phyloP scores from a whole-genome alignment of 2,113 vertebrate species.

The Pampusana beccarii region DNA sequence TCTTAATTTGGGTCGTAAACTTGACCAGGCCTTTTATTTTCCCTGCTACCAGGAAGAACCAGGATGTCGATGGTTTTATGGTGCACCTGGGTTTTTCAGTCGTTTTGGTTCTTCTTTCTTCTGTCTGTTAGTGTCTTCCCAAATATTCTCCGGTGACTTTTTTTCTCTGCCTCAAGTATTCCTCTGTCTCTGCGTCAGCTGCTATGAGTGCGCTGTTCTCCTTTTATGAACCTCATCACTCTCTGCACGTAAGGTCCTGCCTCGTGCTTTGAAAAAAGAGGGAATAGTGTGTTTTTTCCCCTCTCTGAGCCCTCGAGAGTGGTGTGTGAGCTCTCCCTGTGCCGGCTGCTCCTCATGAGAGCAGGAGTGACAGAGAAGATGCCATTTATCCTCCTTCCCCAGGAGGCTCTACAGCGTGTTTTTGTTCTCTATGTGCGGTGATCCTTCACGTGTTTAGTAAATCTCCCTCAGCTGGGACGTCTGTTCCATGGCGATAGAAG shows the following conservation, averaged over 20 bases:
- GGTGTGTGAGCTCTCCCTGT: not conserved
- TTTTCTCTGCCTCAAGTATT: not conserved
- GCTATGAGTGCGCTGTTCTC: not conserved
- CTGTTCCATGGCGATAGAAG: conserved; percentile 19
- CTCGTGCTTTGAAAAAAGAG: not conserved
- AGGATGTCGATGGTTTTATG: not conserved
- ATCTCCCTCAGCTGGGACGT: not conserved
- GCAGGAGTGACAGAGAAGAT: not conserved
- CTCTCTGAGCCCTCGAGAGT: not conserved
- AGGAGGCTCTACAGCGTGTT: not conserved
- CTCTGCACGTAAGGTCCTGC: not conserved
- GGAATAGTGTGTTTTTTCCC: not conserved
- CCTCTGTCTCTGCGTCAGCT: not conserved
- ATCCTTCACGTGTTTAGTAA: not conserved
- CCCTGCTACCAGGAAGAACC: not conserved
- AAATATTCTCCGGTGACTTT: not conserved
- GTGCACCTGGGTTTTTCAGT: not conserved
- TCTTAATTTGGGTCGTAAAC: not conserved
- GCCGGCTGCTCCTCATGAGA: not conserved
- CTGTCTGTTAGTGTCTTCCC: not conserved
- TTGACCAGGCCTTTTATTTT: not conserved
- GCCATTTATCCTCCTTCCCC: not conserved
- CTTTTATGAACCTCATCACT: conserved; percentile 18
- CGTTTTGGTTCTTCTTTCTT: not conserved
- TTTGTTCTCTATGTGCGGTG: not conserved